Conservation (phyloP, 1,140 invertebrate species). For the Drosophila truncata region DNA sequence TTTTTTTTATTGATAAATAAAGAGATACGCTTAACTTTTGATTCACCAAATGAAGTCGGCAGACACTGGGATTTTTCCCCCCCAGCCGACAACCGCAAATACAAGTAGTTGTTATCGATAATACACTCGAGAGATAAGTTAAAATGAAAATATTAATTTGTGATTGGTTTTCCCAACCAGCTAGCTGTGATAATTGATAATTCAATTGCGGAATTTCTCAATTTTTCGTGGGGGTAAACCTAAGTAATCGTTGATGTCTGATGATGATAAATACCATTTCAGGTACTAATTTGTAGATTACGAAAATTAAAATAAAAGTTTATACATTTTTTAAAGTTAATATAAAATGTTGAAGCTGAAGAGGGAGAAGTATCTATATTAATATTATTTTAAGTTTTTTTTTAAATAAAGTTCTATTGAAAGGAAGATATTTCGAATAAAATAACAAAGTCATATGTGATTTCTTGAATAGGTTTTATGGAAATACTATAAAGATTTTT, state of each 20-base stretch:
- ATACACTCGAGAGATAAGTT: constrained; percentile 37
- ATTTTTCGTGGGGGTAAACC: not conserved
- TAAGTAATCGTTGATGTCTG: not conserved
- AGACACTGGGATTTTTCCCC: constrained; percentile 21
- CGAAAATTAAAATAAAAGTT: not conserved
- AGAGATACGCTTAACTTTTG: not conserved
- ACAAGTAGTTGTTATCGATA: constrained; percentile 5
- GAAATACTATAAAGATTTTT: not conserved
- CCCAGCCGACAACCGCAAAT: constrained; percentile 18
- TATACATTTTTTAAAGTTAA: not conserved
- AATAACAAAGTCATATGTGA: not conserved
- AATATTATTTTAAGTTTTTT: not conserved
- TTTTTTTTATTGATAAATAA: constrained; percentile 5
- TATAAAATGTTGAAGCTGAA: not conserved
- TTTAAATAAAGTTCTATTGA: not conserved
- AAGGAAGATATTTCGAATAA: not conserved
- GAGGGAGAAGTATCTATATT: not conserved
- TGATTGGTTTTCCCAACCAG: constrained; percentile 11
- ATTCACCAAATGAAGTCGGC: not conserved
- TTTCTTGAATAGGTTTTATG: not conserved
- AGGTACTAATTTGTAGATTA: not conserved
- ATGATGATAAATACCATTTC: not conserved
- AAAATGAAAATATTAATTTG: constrained; percentile 26
- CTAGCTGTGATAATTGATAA: constrained; percentile 19
- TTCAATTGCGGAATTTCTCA: constrained; percentile 34